Evolutionary conservation across 2,797 vertebrate genomes (phyloP).

Genomic region (Thunnus albacares): DNA sequence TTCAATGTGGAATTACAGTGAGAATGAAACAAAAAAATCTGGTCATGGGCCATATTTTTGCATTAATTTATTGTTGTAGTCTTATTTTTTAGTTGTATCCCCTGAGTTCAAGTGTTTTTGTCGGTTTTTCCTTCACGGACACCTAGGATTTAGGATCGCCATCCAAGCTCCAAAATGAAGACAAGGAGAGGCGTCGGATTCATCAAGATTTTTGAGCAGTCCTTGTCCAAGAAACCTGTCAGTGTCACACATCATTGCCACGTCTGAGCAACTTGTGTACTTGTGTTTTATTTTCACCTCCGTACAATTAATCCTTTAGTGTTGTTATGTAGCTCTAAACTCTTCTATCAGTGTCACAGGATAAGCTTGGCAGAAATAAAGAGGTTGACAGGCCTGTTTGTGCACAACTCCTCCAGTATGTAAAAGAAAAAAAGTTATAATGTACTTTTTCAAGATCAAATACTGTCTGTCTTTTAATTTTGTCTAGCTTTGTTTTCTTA

Average conservation of each 20-base stretch:
- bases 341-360: slow-evolving; percentile 2
- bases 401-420: slow-evolving; percentile 34
- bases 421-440: slow-evolving; percentile 46
- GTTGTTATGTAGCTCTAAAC: slow-evolving; percentile 31
- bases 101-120: slow-evolving; percentile 36
- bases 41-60: slow-evolving; percentile 68
- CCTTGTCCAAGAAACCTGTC: slow-evolving; percentile 30
- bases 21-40: slow-evolving; percentile 60
- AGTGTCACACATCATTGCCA: slow-evolving; percentile 23
- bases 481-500: slow-evolving; percentile 48
- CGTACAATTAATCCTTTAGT: slow-evolving; percentile 15
- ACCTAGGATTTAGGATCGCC: slow-evolving; percentile 17
- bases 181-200: slow-evolving; percentile 15
- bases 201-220: slow-evolving; percentile 9
- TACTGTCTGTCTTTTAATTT: slow-evolving; percentile 39
- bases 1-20: slow-evolving; percentile 79
- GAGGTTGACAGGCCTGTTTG: slow-evolving; percentile 19
- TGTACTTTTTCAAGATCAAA: slow-evolving; percentile 58
- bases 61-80: slow-evolving; percentile 79
- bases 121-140: slow-evolving; percentile 25
- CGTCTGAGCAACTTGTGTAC: slow-evolving; percentile 33
- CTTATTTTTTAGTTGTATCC: slow-evolving; percentile 43
- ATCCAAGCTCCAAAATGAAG: slow-evolving; percentile 36
- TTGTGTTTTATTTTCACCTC: slow-evolving; percentile 37
- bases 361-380: slow-evolving; percentile 15